A percentile compares a stretch with the other conserved stretches of the same genome.
phyloP scores from a whole-genome alignment of 2,888 invertebrate genomes.

The Acrobasis suavella region DNA sequence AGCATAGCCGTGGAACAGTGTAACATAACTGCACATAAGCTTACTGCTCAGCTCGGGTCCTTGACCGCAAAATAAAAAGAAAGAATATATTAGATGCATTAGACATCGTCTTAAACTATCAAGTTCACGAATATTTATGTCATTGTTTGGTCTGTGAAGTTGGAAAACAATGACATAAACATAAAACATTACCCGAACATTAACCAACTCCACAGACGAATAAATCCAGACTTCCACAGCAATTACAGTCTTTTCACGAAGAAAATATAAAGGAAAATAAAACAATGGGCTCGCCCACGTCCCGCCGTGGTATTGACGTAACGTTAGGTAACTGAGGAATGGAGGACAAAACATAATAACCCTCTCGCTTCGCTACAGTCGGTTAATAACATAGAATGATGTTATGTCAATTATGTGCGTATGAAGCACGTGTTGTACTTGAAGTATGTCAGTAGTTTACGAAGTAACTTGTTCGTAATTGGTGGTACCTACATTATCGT shows the following conservation, averaged over 20 bases:
- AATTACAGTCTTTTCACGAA: background rate
- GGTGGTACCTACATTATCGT: no score
- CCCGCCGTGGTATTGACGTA: slow-evolving; percentile 6
- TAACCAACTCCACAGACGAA: background rate
- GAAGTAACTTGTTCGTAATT: no score
- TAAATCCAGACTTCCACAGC: background rate
- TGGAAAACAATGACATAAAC: background rate
- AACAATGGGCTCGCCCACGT: slow-evolving; percentile 5
- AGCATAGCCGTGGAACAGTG: no score
- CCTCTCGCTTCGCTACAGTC: background rate
- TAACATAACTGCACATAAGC: no score
- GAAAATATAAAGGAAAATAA: slow-evolving; percentile 15
- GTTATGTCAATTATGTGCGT: background rate
- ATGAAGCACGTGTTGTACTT: background rate
- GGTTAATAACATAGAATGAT: background rate
- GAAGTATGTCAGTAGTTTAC: no score
- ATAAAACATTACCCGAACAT: background rate
- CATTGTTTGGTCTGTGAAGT: background rate
- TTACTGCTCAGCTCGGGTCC: no score
- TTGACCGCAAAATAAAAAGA: no score
- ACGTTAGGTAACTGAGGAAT: slow-evolving; percentile 6
- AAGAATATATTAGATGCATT: no score
- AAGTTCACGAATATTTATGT: background rate
- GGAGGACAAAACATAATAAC: slow-evolving; percentile 13
- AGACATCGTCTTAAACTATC: no score